Percentiles rank a stretch among this genome's conserved stretches.
phyloP scores from a whole-genome alignment of 2,113 vertebrate genomes.

The Centropristis striata region DNA sequence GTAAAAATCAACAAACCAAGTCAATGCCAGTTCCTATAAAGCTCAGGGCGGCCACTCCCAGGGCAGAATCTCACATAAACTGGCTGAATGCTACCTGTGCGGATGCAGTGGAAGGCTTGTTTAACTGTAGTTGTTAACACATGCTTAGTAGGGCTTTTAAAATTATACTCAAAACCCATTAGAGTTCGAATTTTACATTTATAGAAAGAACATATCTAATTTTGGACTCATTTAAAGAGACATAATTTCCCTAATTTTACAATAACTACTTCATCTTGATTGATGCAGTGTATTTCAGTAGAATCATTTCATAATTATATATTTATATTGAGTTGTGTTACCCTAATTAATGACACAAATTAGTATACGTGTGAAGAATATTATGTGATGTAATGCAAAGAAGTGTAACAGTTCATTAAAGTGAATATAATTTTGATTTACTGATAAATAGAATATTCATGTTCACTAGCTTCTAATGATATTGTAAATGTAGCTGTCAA shows the following conservation, averaged over 20 bases:
- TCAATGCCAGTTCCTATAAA: slow-evolving; percentile 46
- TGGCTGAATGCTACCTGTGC: slow-evolving; percentile 14
- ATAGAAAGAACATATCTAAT: background rate
- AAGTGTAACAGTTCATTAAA: background rate
- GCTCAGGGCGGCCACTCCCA: slow-evolving; percentile 7
- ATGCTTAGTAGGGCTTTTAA: background rate
- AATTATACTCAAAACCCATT: background rate
- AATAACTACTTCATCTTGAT: background rate
- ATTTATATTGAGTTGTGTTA: background rate
- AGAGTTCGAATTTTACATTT: background rate
- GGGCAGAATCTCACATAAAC: slow-evolving; percentile 26
- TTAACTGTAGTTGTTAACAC: slow-evolving; percentile 1
- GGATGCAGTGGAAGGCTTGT: slow-evolving; percentile 27
- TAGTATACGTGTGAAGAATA: background rate
- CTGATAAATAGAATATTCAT: background rate
- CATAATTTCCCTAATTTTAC: background rate
- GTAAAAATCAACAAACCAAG: slow-evolving; percentile 64
- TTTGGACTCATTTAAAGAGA: background rate
- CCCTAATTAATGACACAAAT: background rate
- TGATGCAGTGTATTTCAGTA: background rate
- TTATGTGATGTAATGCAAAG: background rate
- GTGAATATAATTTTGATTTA: background rate
- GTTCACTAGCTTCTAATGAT: background rate
- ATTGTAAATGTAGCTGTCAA: too few relatives aligned
- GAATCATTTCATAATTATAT: background rate